These are phyloP conservation scores for Parotocinclus haroldoi DNA, from an alignment of 2,797 vertebrate genomes.

Conservation along the genomic window DNA sequence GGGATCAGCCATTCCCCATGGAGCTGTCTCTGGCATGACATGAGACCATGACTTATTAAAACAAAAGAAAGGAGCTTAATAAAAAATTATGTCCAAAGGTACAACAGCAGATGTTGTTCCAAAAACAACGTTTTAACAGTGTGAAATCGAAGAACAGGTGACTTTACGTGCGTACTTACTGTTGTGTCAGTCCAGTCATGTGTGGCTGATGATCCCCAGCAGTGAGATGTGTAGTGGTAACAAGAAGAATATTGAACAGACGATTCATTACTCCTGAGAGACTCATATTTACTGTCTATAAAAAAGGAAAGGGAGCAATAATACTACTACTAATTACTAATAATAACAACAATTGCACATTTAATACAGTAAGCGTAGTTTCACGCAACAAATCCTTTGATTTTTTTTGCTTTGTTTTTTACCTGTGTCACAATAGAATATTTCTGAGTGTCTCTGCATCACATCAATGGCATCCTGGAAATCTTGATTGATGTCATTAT, in stretches of 20 bases:
- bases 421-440: conserved; percentile 77
- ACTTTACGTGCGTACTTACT: conserved; percentile 64
- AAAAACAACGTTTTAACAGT: background rate
- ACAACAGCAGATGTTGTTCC: background rate
- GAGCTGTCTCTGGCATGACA: conserved; percentile 60
- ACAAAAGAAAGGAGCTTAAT: conserved; percentile 32
- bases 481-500: conserved; percentile 84
- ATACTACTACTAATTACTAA: no score
- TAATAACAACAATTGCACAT: background rate
- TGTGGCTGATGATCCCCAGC: conserved; percentile 58
- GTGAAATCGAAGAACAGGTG: no score
- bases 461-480: conserved; percentile 95
- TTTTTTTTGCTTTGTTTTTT: conserved; percentile 14
- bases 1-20: conserved; percentile 61
- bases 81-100: background rate
- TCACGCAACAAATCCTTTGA: no score
- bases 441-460: conserved; percentile 81
- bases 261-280: conserved; percentile 65
- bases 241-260: conserved; percentile 67
- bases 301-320: background rate
- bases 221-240: conserved; percentile 62
- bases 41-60: conserved; percentile 64
- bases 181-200: conserved; percentile 75
- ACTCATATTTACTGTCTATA: conserved; percentile 76
- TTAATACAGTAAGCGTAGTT: no score